phyloP scores from a whole-genome alignment of 2,797 vertebrate genomes.

The Falco columbarius region DNA sequence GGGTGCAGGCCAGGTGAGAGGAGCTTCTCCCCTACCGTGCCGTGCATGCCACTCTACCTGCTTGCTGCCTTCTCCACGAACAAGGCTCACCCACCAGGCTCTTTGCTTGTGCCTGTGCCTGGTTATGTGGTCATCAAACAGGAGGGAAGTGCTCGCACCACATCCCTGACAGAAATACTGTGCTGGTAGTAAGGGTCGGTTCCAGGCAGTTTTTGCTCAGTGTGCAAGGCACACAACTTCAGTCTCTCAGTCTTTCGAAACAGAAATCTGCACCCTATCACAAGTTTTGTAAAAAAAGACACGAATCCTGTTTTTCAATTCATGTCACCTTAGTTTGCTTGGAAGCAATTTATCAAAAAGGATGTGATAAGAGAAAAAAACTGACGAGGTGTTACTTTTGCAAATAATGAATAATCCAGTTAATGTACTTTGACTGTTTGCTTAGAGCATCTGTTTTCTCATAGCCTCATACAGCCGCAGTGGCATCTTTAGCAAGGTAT shows the following conservation, averaged over 20 bases:
- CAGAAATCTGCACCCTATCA: neutral
- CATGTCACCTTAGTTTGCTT: neutral
- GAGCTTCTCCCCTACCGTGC: neutral
- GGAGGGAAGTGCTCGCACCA: accelerated
- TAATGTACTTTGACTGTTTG: neutral
- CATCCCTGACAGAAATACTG: neutral
- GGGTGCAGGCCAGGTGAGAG: neutral
- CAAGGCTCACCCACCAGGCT: accelerated
- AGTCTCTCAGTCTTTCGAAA: neutral
- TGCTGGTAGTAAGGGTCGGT: no score
- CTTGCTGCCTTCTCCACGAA: neutral
- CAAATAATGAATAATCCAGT: neutral
- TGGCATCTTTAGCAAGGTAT: neutral
- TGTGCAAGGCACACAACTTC: neutral
- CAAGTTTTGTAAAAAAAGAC: neutral
- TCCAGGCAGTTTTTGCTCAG: accelerated
- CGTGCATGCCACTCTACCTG: accelerated
- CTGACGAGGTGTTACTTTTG: neutral
- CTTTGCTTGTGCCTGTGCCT: neutral
- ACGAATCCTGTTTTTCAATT: neutral
- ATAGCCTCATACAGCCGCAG: neutral
- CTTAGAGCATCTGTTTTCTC: neutral
- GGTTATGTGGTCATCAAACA: neutral
- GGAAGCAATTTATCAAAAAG: neutral
- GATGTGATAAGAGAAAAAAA: neutral